phyloP scores from a whole-genome alignment of 2,888 invertebrate genomes.

The Aproaerema taeniolella region DNA sequence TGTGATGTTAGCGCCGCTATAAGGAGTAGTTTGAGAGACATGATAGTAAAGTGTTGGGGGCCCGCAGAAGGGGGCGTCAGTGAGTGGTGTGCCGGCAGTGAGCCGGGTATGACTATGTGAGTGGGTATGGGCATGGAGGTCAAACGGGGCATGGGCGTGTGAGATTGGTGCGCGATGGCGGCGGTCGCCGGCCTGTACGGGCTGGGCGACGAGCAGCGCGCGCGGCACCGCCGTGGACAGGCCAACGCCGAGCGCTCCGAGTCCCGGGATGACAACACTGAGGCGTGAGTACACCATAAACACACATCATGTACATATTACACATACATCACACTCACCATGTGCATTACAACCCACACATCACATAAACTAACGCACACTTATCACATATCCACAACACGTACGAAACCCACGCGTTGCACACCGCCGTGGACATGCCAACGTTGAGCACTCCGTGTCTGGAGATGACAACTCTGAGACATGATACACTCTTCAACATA shows the following conservation, averaged over 20 bases:
- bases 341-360: no score
- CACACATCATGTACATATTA: not conserved
- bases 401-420: no score
- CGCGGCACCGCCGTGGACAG: slow-evolving; percentile 61
- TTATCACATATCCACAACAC: no score
- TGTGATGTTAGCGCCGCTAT: slow-evolving; percentile 16
- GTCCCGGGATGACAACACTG: slow-evolving; percentile 75
- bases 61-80: slow-evolving; percentile 13
- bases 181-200: slow-evolving; percentile 89
- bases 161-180: slow-evolving; percentile 75
- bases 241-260: slow-evolving; percentile 84
- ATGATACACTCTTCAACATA: no score
- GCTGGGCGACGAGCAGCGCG: slow-evolving; percentile 84
- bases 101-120: slow-evolving; percentile 27
- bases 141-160: slow-evolving; percentile 35
- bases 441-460: no score
- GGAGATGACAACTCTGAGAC: no score
- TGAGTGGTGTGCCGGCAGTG: slow-evolving; percentile 27
- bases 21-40: slow-evolving; percentile 11
- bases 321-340: not conserved
- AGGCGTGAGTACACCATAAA: slow-evolving; percentile 65
- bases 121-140: slow-evolving; percentile 9
- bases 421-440: no score
- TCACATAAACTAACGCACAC: no score
- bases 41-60: slow-evolving; percentile 7